These are phyloP conservation scores for Cantharis flavilabris DNA, from an alignment of 2,888 invertebrate species.

Conservation along the genomic window DNA sequence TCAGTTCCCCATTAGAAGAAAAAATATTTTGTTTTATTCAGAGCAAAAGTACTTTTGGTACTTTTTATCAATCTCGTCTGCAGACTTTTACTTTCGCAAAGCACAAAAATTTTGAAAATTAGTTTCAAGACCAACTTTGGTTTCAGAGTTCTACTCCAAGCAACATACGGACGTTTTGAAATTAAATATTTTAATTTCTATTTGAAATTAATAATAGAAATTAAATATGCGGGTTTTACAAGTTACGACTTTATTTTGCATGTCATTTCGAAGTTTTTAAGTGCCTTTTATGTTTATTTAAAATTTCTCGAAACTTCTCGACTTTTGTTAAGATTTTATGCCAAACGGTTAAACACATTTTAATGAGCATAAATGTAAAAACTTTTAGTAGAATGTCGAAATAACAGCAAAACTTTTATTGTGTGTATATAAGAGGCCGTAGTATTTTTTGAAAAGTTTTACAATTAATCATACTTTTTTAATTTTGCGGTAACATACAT, in stretches of 20 bases:
- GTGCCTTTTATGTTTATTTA: neutral
- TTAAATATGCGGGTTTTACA: neutral
- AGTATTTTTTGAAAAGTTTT: neutral
- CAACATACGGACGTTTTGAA: neutral
- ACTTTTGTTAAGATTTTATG: neutral
- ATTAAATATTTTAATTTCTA: neutral
- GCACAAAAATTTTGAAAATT: neutral
- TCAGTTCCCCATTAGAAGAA: too few relatives aligned
- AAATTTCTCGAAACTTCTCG: neutral
- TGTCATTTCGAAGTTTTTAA: neutral
- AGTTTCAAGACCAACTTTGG: neutral
- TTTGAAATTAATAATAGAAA: neutral
- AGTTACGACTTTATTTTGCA: neutral
- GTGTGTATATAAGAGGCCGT: neutral
- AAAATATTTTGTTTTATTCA: too few relatives aligned
- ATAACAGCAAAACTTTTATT: neutral
- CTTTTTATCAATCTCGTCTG: too few relatives aligned
- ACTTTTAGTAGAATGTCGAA: neutral
- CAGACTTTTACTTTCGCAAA: too few relatives aligned
- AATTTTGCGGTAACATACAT: neutral
- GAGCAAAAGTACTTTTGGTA: too few relatives aligned
- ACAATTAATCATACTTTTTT: neutral
- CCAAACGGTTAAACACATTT: neutral
- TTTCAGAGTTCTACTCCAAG: neutral
- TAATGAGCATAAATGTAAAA: neutral